Conservation (phyloP, 2,797 vertebrate species). For the Parambassis ranga region DNA sequence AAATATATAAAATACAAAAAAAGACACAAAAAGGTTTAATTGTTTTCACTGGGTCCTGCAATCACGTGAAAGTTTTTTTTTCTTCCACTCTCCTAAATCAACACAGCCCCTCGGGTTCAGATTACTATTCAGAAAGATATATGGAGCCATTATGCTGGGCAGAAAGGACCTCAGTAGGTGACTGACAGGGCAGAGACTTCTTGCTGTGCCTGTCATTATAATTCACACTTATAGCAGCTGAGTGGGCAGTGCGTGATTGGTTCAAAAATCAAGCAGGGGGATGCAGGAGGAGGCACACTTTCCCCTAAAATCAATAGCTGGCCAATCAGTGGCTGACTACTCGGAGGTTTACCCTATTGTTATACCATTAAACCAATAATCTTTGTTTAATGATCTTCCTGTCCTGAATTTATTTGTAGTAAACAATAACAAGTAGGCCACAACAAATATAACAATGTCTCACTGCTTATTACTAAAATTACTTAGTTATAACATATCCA, state of each 20-base stretch:
- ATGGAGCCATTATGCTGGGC: conserved; percentile 44
- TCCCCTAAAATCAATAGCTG: background rate
- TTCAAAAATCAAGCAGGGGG: conserved; percentile 12
- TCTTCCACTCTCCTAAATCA: conserved; percentile 10
- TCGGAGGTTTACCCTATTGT: background rate
- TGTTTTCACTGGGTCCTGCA: background rate
- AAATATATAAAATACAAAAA: background rate
- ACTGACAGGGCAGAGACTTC: conserved; percentile 50
- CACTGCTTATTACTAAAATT: too few species aligned
- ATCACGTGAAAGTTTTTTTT: background rate
- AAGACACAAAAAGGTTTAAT: background rate
- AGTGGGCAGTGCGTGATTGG: conserved; percentile 8
- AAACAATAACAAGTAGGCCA: too few species aligned
- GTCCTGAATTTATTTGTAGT: too few species aligned
- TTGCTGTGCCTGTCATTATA: conserved; percentile 53
- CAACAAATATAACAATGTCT: too few species aligned
- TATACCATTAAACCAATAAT: background rate
- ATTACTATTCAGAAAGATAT: conserved; percentile 47
- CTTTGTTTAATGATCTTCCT: background rate
- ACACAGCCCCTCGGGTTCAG: conserved; percentile 21
- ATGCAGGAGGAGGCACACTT: background rate
- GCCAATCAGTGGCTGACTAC: background rate
- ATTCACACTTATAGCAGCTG: conserved; percentile 40
- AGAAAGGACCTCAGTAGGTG: conserved; percentile 47
- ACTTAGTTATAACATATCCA: too few species aligned